Percentiles rank a stretch among this genome's conserved stretches.
These are phyloP conservation scores for Glaucomys volans DNA, from an alignment of 2,113 vertebrate species.

Conservation along the genomic window DNA sequence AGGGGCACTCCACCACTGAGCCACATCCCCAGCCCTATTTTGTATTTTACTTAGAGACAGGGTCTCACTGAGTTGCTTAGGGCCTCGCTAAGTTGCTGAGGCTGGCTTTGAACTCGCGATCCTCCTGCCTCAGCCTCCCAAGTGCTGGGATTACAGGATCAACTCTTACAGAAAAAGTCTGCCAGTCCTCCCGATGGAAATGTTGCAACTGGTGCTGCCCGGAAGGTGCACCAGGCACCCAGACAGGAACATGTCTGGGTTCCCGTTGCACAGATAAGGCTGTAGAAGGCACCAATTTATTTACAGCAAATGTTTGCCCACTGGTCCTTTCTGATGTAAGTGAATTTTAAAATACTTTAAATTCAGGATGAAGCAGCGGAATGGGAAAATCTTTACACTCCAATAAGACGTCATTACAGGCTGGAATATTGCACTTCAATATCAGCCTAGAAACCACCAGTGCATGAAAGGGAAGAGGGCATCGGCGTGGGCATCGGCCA, in stretches of 20 bases:
- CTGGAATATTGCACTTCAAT: constrained; percentile 82
- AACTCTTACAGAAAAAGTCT: constrained; percentile 18
- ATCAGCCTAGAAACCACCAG: constrained; percentile 79
- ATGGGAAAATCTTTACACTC: constrained; percentile 88
- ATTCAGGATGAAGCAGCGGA: constrained; percentile 86
- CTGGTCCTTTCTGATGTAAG: constrained; percentile 82
- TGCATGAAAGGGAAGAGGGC: constrained; percentile 84
- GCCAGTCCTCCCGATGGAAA: constrained; percentile 50
- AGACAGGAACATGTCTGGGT: constrained; percentile 75
- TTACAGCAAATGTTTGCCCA: constrained; percentile 77
- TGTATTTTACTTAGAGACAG: too few relatives aligned
- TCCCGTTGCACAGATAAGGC: constrained; percentile 73
- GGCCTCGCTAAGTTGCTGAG: too few relatives aligned
- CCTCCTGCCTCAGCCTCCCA: too few relatives aligned
- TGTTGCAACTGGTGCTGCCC: constrained; percentile 49
- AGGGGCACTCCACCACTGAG: too few relatives aligned
- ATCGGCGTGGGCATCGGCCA: constrained; percentile 69
- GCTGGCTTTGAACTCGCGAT: too few relatives aligned
- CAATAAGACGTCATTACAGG: constrained; percentile 87
- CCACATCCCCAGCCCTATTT: too few relatives aligned
- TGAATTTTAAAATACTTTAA: constrained; percentile 88
- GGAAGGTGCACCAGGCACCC: constrained; percentile 53
- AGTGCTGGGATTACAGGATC: too few relatives aligned
- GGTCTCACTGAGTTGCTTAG: too few relatives aligned
- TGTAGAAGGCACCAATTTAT: constrained; percentile 79